phyloP scores from a whole-genome alignment of 2,888 invertebrate genomes.

The Cabera pusaria region DNA sequence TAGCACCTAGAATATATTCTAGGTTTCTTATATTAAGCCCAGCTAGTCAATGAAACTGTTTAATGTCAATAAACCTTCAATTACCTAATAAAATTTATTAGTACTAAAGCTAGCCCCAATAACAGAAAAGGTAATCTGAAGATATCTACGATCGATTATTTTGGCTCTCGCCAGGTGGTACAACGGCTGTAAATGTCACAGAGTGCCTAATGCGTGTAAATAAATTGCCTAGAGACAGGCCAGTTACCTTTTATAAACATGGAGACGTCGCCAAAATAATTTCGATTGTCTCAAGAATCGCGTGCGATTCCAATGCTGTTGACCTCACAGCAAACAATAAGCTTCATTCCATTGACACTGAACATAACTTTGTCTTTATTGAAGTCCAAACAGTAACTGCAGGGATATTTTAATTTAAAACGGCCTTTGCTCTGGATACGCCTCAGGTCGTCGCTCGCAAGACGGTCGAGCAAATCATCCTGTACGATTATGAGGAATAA shows the following conservation, averaged over 20 bases:
- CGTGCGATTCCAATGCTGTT: constrained; percentile 26
- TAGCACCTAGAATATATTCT: too few species aligned
- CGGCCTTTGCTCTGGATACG: constrained; percentile 54
- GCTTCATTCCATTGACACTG: constrained; percentile 25
- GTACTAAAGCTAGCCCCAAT: too few species aligned
- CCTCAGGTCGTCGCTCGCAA: constrained; percentile 62
- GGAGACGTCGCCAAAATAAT: constrained; percentile 23
- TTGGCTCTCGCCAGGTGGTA: constrained; percentile 1
- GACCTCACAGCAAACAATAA: constrained; percentile 26
- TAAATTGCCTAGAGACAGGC: constrained; percentile 6
- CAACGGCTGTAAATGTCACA: constrained; percentile 5
- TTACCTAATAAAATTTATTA: too few species aligned
- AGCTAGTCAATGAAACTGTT: too few species aligned
- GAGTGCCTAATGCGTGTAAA: neutral
- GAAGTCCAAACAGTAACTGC: constrained; percentile 55
- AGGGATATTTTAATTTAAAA: constrained; percentile 70
- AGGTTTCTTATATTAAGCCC: too few species aligned
- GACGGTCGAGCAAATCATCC: constrained; percentile 58
- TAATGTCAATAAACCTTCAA: too few species aligned
- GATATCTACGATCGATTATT: constrained; percentile 3
- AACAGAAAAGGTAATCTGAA: too few species aligned
- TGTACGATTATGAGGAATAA: constrained; percentile 41
- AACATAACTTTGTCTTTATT: constrained; percentile 28
- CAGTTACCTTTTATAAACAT: constrained; percentile 10
- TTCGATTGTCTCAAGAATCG: constrained; percentile 24